These are phyloP conservation scores for Sebastes elongatus DNA, from an alignment of 2,797 vertebrate genomes.

Conservation along the genomic window DNA sequence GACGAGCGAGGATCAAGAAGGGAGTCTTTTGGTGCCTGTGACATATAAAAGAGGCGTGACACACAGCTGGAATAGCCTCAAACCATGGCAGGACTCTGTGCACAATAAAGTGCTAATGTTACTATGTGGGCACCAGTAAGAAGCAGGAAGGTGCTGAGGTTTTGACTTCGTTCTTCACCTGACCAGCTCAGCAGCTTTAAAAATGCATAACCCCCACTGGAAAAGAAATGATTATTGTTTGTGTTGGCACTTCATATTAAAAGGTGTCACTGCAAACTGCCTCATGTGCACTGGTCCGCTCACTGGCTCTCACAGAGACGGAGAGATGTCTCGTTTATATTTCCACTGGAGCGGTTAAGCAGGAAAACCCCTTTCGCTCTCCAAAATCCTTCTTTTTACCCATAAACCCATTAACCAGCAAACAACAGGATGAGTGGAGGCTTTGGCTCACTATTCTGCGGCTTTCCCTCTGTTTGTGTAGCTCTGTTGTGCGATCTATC, in stretches of 20 bases:
- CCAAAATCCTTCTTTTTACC: background rate
- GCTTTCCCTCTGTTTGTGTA: conserved; percentile 9
- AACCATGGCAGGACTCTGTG: background rate
- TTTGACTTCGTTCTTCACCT: background rate
- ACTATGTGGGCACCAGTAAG: background rate
- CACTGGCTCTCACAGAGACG: background rate
- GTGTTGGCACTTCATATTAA: background rate
- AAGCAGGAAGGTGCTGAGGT: background rate
- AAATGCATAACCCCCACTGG: background rate
- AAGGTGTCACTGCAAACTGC: background rate
- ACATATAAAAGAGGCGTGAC: no score
- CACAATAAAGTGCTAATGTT: background rate
- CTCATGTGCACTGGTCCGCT: background rate
- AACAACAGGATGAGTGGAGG: conserved; percentile 8
- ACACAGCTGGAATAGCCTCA: no score
- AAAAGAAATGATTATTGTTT: background rate
- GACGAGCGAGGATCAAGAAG: no score
- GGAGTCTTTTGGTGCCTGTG: no score
- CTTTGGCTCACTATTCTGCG: conserved; percentile 14
- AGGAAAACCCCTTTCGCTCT: conserved; percentile 10
- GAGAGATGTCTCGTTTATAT: background rate
- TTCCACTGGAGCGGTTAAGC: background rate
- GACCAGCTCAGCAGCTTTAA: background rate
- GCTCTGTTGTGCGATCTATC: background rate
- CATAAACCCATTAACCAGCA: background rate